Conservation (phyloP, 2,113 vertebrate genomes). For the Ammodytes marinus region DNA sequence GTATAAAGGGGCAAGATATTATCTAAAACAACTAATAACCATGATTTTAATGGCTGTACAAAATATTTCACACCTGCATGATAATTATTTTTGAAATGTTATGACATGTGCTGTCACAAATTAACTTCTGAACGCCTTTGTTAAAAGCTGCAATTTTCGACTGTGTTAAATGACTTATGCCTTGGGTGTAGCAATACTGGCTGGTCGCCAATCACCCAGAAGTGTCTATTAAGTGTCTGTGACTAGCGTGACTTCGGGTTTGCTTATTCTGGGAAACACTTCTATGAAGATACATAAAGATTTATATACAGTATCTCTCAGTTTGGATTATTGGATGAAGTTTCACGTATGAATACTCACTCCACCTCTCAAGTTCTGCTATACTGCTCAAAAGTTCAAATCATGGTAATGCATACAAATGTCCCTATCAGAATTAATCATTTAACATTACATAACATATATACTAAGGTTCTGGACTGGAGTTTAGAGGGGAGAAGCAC, state of each 20-base stretch:
- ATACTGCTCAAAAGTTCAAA: neutral
- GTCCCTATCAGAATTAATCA: neutral
- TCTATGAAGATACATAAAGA: neutral
- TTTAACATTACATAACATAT: neutral
- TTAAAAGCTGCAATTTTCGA: neutral
- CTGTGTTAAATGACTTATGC: neutral
- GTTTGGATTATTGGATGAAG: neutral
- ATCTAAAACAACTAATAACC: neutral
- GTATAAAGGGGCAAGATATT: neutral
- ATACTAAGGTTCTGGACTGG: neutral
- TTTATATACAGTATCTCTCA: neutral
- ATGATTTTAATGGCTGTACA: neutral
- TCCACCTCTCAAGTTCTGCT: neutral
- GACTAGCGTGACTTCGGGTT: neutral
- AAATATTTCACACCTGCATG: neutral
- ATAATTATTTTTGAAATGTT: neutral
- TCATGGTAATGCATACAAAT: neutral
- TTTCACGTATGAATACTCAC: neutral
- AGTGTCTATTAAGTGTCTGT: neutral
- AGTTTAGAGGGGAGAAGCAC: neutral
- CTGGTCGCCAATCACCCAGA: neutral
- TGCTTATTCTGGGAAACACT: neutral
- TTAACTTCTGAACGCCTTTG: too few species aligned
- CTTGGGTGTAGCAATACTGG: neutral
- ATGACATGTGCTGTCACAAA: neutral